A percentile compares a stretch with the other conserved stretches of the same genome.
Evolutionary conservation across 2,888 invertebrate species (phyloP).

Genomic region (Liposcelis brunnea): DNA sequence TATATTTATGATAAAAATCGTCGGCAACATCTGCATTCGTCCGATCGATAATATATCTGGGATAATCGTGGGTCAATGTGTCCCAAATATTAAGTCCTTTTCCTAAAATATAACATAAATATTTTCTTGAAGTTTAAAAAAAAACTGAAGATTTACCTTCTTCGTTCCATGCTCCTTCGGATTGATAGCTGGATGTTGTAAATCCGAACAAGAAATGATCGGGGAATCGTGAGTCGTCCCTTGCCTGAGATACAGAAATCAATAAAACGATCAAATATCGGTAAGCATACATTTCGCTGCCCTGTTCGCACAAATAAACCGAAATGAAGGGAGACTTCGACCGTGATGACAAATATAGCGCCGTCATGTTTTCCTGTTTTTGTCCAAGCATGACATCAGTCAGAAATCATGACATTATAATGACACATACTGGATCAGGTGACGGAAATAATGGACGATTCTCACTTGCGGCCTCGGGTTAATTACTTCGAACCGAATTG

Average conservation of each 20-base stretch:
- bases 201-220: conserved; percentile 40
- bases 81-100: conserved; percentile 52
- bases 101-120: conserved; percentile 26
- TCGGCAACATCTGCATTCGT: conserved; percentile 43
- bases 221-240: conserved; percentile 24
- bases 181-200: conserved; percentile 38
- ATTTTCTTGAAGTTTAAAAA: not conserved
- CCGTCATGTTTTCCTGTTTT: no score
- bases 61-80: conserved; percentile 34
- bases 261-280: no score
- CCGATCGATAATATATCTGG: conserved; percentile 34
- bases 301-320: no score
- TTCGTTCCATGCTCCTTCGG: conserved; percentile 34
- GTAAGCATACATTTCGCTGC: no score
- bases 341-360: no score
- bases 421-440: no score
- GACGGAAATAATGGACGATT: not conserved
- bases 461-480: not conserved
- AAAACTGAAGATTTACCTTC: conserved; percentile 24
- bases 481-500: conserved; percentile 1
- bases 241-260: no score
- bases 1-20: conserved; percentile 44
- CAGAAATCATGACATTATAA: no score
- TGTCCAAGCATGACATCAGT: no score
- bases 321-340: no score